Base-by-base conservation (phyloP, 2,797 vertebrate genomes). In the Girardinus metallicus region DNA sequence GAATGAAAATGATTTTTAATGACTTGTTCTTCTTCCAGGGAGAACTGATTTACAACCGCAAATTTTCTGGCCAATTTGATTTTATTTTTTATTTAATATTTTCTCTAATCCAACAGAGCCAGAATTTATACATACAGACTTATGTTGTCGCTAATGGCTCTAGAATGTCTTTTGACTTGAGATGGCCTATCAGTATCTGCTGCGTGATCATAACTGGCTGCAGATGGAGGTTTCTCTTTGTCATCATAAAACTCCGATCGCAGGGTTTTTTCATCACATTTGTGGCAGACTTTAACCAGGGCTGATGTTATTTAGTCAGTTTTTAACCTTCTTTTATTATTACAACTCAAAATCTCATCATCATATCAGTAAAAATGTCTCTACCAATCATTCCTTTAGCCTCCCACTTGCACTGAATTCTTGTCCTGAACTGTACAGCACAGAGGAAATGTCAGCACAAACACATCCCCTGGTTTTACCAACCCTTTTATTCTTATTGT, bases 71-170 rank as follows among this genome's bases (percentile, higher is more conserved):
- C 12, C 13, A 18, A 23, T 72, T 46, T 46, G 1, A 44, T 46
- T 72, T 72, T 72, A 72, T 71, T 46, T 46, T 72, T 72, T 72
- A 72, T 71, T 46, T 29, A 9, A 11, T 46, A 10, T 44, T 72
- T 18, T 46, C 13, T 46, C 68, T 9, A 1, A 72, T 72, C 26
- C 26, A 9, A 72, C 43, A 72, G 39, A 5, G 23, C 23, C 66
- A 70, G 26, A 70, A 70, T 72, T 10, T 46, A 29, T 46, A 16
- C 15, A 44, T 44, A 29, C 43, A 46, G 41, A 43, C 68, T 71
- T 7, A 29, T 29, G 15, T 29, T 72, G 26, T 46, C 16, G n/a
- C 15, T 16, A 72, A 16, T 29, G 43, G 10, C 15, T 53, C 10
- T 26, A 16, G 5, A 15, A 26, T 36, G 16, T 49, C 10, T 74